These are phyloP conservation scores for Dascillus cervinus DNA, from an alignment of 2,888 invertebrate species.

Conservation along the genomic window DNA sequence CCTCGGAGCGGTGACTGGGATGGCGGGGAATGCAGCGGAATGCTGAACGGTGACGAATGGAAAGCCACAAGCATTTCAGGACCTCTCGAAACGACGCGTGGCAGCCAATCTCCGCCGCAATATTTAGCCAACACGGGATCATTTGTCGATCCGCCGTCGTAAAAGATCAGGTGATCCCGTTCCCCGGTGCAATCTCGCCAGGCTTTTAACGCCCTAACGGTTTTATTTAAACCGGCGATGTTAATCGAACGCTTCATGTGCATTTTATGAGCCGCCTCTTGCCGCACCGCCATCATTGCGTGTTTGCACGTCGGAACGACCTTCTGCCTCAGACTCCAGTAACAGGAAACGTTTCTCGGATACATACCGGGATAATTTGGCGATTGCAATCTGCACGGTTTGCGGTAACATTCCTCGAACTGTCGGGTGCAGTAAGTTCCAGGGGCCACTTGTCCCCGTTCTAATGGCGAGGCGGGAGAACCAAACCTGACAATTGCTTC, in stretches of 20 bases:
- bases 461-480: conserved; percentile 65
- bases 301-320: conserved; percentile 83
- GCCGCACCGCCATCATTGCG: conserved; percentile 81
- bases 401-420: conserved; percentile 78
- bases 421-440: conserved; percentile 60
- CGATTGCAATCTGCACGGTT: conserved; percentile 78
- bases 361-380: conserved; percentile 89
- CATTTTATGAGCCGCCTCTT: conserved; percentile 67
- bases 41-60: conserved; percentile 76
- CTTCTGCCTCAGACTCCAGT: conserved; percentile 79
- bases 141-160: conserved; percentile 75
- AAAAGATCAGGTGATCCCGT: conserved; percentile 76
- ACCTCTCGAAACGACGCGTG: conserved; percentile 67
- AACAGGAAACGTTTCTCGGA: conserved; percentile 83
- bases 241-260: conserved; percentile 59
- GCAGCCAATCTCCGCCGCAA: conserved; percentile 82
- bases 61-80: conserved; percentile 83
- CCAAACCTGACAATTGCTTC: conserved; percentile 77
- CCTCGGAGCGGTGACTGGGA: conserved; percentile 66
- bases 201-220: conserved; percentile 60
- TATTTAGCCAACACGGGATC: conserved; percentile 79
- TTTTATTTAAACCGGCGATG: conserved; percentile 64
- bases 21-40: conserved; percentile 60
- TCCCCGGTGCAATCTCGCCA: conserved; percentile 80
- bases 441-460: conserved; percentile 74